Conservation (phyloP, 2,888 invertebrate genomes). For the Mystacides longicornis region DNA sequence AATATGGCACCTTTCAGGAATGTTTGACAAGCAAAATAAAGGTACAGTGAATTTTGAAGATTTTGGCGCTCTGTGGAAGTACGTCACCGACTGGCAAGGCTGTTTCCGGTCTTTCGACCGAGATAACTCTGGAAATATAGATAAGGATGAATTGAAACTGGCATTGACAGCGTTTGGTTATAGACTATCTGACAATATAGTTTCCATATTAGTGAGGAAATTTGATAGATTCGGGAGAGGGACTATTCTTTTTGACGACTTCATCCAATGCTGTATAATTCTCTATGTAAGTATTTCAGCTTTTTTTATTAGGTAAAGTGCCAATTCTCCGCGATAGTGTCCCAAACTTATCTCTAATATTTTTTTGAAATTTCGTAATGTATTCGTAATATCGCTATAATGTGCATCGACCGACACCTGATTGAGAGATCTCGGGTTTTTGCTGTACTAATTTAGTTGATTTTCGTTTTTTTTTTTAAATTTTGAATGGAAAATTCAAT, state of each 20-base stretch:
- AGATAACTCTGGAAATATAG: slow-evolving; percentile 90
- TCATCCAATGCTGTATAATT: slow-evolving; percentile 92
- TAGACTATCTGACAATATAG: slow-evolving; percentile 72
- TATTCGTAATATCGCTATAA: too few species aligned
- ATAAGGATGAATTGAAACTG: slow-evolving; percentile 79
- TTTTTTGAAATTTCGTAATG: too few species aligned
- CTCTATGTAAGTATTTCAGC: slow-evolving; percentile 77
- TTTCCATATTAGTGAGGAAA: slow-evolving; percentile 77
- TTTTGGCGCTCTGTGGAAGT: slow-evolving; percentile 95
- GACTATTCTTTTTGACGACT: slow-evolving; percentile 94
- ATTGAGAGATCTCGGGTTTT: too few species aligned
- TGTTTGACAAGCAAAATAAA: slow-evolving; percentile 88
- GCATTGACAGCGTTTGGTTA: slow-evolving; percentile 89
- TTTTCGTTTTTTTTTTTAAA: too few species aligned
- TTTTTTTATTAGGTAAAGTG: too few species aligned
- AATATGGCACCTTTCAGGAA: slow-evolving; percentile 49
- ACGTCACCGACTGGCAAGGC: slow-evolving; percentile 95
- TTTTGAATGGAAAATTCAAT: too few species aligned
- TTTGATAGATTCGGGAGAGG: slow-evolving; percentile 91
- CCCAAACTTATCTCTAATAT: too few species aligned
- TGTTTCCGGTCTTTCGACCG: slow-evolving; percentile 92
- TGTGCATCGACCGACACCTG: too few species aligned
- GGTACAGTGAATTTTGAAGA: slow-evolving; percentile 92
- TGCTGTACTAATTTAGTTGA: too few species aligned
- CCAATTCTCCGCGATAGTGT: too few species aligned